Evolutionary conservation across 53 echinoderm and acorn worm species (phyloP), one percentile per base, ranked within the genome.

Genomic region (Echinometra lucunter): DNA sequence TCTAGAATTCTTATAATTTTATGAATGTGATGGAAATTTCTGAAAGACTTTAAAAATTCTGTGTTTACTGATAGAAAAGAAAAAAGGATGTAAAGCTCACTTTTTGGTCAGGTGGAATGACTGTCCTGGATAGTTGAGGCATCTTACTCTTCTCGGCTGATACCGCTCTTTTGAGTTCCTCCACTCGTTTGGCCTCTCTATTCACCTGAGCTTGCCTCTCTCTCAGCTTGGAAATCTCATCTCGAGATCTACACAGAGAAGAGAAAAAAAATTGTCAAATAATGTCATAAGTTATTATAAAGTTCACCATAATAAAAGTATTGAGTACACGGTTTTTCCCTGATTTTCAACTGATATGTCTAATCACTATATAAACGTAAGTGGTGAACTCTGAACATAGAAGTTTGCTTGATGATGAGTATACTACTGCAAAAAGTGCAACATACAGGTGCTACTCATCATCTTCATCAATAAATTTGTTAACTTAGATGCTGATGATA

Each of bases 71-170:
- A 21, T 1, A 4, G 63, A 27, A 3, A 25, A 63, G 4, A 63
- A 25, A 21, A 63, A 32, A 35, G 34, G 34, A 13, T 13, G 34
- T 13, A 72, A 72, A 13, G 44, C 81, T 25, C 55, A 97, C 99
- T 95, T 98, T 99, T 74, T 99, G 98, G 74, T 98, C 99, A 2
- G 97, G 96, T 30, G 96, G 96, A 12, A 96, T 96, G 82, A 99
- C 89, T 18, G 81, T 90, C 66, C 98, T 95, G 3, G 97, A 78
- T 27, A 88, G 55, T 42, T 96, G 88, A 23, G 91, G 91, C 32
- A 78, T 72, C 63, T 94, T 97, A 57, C 92, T 95, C 13, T 70
- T 91, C 27, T 95, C 95, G 44, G 82, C 95, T 15, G 96, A 96
- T 95, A 98, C 93, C 63, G 94, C 91, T 93, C 97, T 83, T 81